Conservation (phyloP, 2,888 invertebrate genomes). For the Amblyjoppa proteus region DNA sequence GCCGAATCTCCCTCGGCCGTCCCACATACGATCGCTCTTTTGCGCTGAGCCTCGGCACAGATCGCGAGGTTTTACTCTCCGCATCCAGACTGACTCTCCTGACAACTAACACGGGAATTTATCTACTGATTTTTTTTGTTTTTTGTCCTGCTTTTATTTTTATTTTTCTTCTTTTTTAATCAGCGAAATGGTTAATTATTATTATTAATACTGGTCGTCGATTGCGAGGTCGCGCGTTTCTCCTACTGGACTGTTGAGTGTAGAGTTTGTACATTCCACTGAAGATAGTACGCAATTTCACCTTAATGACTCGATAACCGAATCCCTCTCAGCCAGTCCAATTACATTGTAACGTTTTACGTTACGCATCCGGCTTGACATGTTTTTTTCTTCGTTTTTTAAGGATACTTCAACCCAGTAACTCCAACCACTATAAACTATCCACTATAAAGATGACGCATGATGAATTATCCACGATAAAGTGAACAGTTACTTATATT, state of each 20-base stretch:
- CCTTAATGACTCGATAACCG: constrained; percentile 67
- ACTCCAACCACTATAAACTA: too few species aligned
- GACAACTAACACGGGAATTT: neutral
- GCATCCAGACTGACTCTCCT: constrained; percentile 11
- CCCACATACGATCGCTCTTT: neutral
- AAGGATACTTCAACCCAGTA: too few species aligned
- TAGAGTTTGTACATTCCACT: constrained; percentile 24
- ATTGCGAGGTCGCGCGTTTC: neutral
- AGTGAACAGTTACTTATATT: too few species aligned
- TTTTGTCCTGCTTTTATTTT: neutral
- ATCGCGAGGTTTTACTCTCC: neutral
- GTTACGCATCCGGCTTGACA: constrained; percentile 9
- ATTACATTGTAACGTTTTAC: neutral
- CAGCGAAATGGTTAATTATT: too few species aligned
- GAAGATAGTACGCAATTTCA: constrained; percentile 57
- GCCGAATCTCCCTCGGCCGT: constrained; percentile 23
- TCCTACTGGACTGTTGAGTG: neutral
- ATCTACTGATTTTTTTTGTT: neutral
- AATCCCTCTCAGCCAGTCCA: constrained; percentile 8
- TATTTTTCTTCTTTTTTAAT: too few species aligned
- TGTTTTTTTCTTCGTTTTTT: too few species aligned
- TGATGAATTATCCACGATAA: too few species aligned
- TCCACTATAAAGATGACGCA: too few species aligned
- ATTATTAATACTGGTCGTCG: too few species aligned
- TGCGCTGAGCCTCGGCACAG: constrained; percentile 12